Base-by-base conservation (phyloP, 2,888 invertebrate genomes). In the Oscheius sp. region DNA sequence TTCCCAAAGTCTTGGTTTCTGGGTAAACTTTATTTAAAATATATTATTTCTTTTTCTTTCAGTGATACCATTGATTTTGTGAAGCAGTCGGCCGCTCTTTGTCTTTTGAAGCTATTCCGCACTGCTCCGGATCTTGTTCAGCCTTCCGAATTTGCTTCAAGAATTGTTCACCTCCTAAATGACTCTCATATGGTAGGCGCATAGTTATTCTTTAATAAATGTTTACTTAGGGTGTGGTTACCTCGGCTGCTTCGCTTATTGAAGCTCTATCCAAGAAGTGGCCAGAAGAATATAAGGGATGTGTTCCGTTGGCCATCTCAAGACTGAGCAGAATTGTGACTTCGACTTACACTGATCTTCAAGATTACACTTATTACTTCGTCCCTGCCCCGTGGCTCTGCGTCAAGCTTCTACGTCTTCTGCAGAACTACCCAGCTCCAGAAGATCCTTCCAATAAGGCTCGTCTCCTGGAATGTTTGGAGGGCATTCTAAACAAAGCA, bases 301-400 rank as follows among this genome's bases (percentile, higher is more conserved):
- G 98, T 90, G 97, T 99, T 25, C 95, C 96, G 85, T 91, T 99
- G 77, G 98, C 99, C 74, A 98, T 99, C 61, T 98, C 98, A 25
- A 92, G 99, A 87, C 92, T 99, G 52, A 90, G 91, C 69, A 89
- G 94, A 93, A 99, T 99, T 91, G 97, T 99, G 7, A 98, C 98
- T 71, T 95, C 98, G 61, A 97, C 96, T 88, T 98, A 99, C 89
- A 98, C 97, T 83, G 99, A 99, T 91, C 92, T 99, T 81, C 83
- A 99, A 91, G 99, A 99, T 91, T 99, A 99, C 89, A 99, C 99
- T 2, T 99, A 99, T 90, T 99, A 99, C 90, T 99, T 99, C 92
- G 98, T 99, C 77, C 98, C 99, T 83, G 99, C 98, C n/a, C 99
- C 99, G 18, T 99, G 99, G 99, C 92, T 99, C 45, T 98, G 97